Percentiles rank a stretch among this genome's conserved stretches.
Conservation (phyloP, 2,113 vertebrate species). For the Dasyprocta punctata region DNA sequence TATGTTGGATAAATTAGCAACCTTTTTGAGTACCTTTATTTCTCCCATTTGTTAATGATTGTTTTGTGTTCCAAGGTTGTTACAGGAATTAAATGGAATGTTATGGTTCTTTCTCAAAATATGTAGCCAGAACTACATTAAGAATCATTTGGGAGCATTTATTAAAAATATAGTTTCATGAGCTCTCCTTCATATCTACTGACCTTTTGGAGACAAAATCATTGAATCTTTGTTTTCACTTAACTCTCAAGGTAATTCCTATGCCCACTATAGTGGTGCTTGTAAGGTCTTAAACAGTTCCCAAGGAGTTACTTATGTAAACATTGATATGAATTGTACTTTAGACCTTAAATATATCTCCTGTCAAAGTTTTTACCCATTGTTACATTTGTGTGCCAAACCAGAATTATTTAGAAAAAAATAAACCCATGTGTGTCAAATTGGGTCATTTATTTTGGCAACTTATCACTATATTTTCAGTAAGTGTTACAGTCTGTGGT, state of each 20-base stretch:
- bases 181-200: background rate
- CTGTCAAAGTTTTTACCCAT: background rate
- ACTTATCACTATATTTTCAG: background rate
- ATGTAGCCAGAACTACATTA: background rate
- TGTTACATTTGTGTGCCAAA: background rate
- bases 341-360: background rate
- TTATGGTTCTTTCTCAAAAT: slow-evolving; percentile 2
- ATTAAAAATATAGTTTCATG: slow-evolving; percentile 36
- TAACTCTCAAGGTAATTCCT: background rate
- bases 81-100: background rate
- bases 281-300: background rate
- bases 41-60: slow-evolving; percentile 35
- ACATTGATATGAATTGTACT: background rate
- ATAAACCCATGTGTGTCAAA: background rate
- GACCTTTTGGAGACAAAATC: background rate
- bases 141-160: background rate
- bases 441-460: slow-evolving; percentile 18
- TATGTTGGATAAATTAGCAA: background rate
- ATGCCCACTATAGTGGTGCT: background rate
- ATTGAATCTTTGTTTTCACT: slow-evolving; percentile 33
- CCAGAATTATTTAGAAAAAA: slow-evolving; percentile 15
- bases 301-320: background rate
- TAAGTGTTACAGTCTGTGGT: background rate
- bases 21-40: background rate
- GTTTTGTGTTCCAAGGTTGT: background rate